These are phyloP conservation scores for Shinisaurus crocodilurus DNA, from an alignment of 2,113 vertebrate genomes.

Conservation along the genomic window DNA sequence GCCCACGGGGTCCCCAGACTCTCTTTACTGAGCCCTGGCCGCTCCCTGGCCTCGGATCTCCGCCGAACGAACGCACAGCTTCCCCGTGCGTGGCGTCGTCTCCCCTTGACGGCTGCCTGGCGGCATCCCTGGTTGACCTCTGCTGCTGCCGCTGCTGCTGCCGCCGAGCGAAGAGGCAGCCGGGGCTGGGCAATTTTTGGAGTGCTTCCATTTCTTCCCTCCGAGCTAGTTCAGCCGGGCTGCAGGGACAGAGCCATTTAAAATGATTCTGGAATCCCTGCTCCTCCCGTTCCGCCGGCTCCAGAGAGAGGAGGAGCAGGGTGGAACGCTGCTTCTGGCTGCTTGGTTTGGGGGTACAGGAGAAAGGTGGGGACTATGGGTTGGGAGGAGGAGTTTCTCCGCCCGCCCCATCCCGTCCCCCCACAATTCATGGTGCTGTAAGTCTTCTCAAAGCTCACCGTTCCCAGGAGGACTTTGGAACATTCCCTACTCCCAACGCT, in stretches of 20 bases:
- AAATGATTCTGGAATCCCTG: not conserved
- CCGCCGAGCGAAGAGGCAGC: not conserved
- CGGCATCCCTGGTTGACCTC: not conserved
- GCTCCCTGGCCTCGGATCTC: not conserved
- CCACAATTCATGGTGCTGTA: not conserved
- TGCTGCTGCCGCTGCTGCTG: no score
- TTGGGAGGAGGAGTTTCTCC: not conserved
- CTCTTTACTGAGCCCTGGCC: not conserved
- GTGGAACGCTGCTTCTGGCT: not conserved
- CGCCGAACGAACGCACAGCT: not conserved
- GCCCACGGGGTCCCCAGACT: not conserved
- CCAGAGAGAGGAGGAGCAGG: not conserved
- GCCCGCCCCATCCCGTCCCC: not conserved
- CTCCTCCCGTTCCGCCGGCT: not conserved
- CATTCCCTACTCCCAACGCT: no score
- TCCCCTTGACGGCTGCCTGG: not conserved
- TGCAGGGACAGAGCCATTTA: not conserved
- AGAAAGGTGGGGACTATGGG: not conserved
- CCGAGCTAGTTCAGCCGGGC: not conserved
- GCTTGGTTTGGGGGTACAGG: not conserved
- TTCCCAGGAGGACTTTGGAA: no score
- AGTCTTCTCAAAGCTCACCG: no score
- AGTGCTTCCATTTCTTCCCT: no score
- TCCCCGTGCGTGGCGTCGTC: no score
- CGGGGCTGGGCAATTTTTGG: not conserved